Evolutionary conservation across 35 echinoderm and acorn worm genomes (phyloP).

Genomic region (Ophiothrix spiculata): DNA sequence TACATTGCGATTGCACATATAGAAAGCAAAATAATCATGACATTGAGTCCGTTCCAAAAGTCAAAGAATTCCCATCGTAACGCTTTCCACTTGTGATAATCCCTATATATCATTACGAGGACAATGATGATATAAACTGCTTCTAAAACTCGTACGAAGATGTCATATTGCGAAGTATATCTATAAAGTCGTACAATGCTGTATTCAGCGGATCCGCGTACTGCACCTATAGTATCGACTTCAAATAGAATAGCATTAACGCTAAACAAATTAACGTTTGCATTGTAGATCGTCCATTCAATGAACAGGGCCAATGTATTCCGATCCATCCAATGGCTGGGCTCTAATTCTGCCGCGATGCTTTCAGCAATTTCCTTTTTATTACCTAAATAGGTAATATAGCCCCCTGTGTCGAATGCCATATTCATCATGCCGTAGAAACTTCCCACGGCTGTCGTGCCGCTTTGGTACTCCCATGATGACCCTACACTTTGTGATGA

Average conservation of each 20-base stretch:
- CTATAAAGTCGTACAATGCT: conserved; percentile 43
- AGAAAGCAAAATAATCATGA: conserved; percentile 53
- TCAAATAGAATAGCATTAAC: conserved; percentile 66
- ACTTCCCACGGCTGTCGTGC: conserved; percentile 34
- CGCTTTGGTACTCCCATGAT: conserved; percentile 54
- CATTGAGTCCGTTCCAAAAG: conserved; percentile 67
- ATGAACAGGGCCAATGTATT: conserved; percentile 66
- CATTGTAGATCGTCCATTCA: conserved; percentile 88
- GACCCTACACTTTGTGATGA: neutral
- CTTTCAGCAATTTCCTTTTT: neutral
- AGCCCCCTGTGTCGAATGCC: conserved; percentile 54
- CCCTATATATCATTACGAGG: conserved; percentile 56
- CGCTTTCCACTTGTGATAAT: conserved; percentile 38
- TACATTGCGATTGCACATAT: conserved; percentile 19
- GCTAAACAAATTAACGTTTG: conserved; percentile 70
- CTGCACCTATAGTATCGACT: conserved; percentile 31
- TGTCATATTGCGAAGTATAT: conserved; percentile 28
- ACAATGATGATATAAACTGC: conserved; percentile 69
- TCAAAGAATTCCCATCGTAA: conserved; percentile 45
- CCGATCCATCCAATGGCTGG: conserved; percentile 55
- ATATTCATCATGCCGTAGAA: conserved; percentile 13
- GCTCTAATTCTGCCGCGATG: conserved; percentile 5
- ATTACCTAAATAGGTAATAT: conserved; percentile 43
- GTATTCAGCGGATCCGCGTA: conserved; percentile 39
- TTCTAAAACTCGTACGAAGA: conserved; percentile 65